A percentile compares a stretch with the other conserved stretches of the same genome.
phyloP scores from a whole-genome alignment of 2,797 vertebrate genomes.

The Malurus splendens region DNA sequence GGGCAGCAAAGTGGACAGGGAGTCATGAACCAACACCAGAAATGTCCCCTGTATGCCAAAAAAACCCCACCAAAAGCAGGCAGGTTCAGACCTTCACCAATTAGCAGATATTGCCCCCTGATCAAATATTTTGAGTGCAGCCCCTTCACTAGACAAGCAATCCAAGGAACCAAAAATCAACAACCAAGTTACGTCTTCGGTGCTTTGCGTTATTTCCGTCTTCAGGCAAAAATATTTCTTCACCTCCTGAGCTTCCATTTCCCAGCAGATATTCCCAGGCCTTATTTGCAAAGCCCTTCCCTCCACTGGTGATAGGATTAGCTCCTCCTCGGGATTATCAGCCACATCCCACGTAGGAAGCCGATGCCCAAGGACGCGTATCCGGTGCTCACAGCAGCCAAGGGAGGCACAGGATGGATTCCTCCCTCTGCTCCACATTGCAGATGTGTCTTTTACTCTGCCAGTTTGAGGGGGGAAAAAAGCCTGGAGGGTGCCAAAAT shows the following conservation, averaged over 20 bases:
- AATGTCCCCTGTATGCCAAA: not conserved
- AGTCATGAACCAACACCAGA: not conserved
- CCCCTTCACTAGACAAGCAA: not conserved
- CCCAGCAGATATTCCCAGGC: not conserved
- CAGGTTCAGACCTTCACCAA: not conserved
- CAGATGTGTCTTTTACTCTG: not conserved
- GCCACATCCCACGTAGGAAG: not conserved
- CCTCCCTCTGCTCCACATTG: not conserved
- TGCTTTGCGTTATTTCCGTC: not conserved
- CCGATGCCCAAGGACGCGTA: not conserved
- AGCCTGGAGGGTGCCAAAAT: not conserved
- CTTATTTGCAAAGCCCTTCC: not conserved
- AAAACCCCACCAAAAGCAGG: not conserved
- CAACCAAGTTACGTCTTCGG: not conserved
- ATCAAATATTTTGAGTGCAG: not conserved
- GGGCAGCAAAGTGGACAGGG: not conserved
- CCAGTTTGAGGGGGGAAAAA: fast-evolving
- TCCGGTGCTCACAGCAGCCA: fast-evolving
- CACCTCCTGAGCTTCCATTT: not conserved
- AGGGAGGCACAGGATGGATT: not conserved
- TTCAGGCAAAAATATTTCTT: slow-evolving; percentile 9
- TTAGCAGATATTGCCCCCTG: not conserved
- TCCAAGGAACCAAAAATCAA: not conserved
- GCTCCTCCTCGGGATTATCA: not conserved
- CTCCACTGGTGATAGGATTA: not conserved